A percentile compares a stretch with the other conserved stretches of the same genome.
These are phyloP conservation scores for Charadrius vociferus DNA, from an alignment of 2,113 vertebrate genomes.

Conservation along the genomic window DNA sequence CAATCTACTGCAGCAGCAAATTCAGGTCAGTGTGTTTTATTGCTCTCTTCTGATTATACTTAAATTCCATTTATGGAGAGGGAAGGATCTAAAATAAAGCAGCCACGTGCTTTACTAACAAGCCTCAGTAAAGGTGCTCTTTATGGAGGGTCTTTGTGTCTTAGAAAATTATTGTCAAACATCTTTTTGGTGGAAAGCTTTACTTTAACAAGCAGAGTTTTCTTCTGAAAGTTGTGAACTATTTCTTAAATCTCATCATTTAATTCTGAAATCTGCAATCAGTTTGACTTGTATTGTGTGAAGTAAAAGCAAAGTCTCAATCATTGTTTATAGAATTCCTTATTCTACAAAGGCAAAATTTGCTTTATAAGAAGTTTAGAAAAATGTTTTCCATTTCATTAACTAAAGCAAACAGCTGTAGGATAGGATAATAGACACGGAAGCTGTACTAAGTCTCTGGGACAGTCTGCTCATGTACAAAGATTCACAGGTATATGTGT, in stretches of 20 bases:
- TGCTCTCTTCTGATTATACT: constrained; percentile 69
- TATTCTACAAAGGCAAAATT: neutral
- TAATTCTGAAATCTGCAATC: constrained; percentile 9
- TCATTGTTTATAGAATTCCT: neutral
- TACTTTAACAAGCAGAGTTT: neutral
- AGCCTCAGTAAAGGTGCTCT: constrained; percentile 7
- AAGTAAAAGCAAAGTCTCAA: neutral
- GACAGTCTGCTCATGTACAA: neutral
- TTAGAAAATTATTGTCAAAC: neutral
- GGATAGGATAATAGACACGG: neutral
- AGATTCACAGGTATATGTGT: neutral
- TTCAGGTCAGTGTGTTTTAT: constrained; percentile 95
- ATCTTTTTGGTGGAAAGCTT: neutral
- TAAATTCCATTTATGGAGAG: constrained; percentile 59
- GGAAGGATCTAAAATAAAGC: constrained; percentile 60
- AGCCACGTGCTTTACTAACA: constrained; percentile 27
- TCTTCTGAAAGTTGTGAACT: neutral
- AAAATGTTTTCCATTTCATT: neutral
- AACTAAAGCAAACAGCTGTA: neutral
- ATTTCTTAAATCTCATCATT: constrained; percentile 1
- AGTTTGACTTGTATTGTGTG: neutral
- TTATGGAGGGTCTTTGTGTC: neutral
- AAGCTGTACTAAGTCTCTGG: neutral
- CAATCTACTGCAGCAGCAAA: constrained; percentile 99
- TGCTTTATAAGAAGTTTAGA: neutral